Evolutionary conservation across 2,888 invertebrate genomes (phyloP).

Genomic region (Sinotaia quadrata): DNA sequence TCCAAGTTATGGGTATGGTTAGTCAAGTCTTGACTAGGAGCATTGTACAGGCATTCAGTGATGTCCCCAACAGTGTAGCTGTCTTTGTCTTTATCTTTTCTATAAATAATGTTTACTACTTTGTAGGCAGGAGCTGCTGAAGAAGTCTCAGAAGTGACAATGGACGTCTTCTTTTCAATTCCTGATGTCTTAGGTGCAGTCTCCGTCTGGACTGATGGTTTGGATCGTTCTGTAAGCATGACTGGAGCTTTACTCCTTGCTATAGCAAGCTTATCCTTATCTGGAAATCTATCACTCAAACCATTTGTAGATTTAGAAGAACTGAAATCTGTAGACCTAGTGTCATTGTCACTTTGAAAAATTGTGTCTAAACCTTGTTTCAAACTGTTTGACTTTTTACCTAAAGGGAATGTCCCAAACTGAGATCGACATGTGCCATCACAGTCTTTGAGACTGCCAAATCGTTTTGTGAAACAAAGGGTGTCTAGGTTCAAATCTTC

Average conservation of each 20-base stretch:
- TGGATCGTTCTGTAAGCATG: conserved; percentile 3
- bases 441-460: conserved; percentile 52
- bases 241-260: conserved; percentile 11
- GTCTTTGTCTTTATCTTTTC: conserved; percentile 21
- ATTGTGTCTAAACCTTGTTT: conserved; percentile 24
- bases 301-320: conserved; percentile 27
- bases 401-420: conserved; percentile 59
- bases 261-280: conserved; percentile 18
- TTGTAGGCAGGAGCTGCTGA: conserved; percentile 26
- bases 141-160: conserved; percentile 19
- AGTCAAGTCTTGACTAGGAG: not conserved
- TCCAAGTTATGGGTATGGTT: not conserved
- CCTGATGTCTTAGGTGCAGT: conserved; percentile 27
- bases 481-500: conserved; percentile 55
- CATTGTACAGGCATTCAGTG: conserved; percentile 33
- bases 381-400: conserved; percentile 44
- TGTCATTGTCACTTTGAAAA: conserved; percentile 3
- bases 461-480: conserved; percentile 50
- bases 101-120: conserved; percentile 33
- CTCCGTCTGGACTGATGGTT: conserved; percentile 5
- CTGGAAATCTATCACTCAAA: conserved; percentile 16
- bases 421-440: conserved; percentile 46
- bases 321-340: conserved; percentile 29
- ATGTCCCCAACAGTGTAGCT: conserved; percentile 33
- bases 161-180: conserved; percentile 18